A percentile compares a stretch with the other conserved stretches of the same genome.
Conservation (phyloP, 1,140 invertebrate species). For the Onthophagus taurus region DNA sequence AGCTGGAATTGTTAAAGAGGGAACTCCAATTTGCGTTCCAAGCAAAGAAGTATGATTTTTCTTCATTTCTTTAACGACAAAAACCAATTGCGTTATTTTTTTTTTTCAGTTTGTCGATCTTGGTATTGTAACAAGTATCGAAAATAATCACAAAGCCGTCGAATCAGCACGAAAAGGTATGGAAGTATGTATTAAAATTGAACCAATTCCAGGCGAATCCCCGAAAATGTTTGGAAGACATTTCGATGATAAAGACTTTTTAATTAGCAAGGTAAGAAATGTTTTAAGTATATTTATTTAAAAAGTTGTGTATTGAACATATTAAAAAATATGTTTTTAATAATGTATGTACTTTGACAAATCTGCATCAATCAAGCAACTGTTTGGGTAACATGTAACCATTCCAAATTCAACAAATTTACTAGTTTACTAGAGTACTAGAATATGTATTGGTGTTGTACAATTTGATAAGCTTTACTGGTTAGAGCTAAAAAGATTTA, state of each 20-base stretch:
- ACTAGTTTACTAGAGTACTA: no score
- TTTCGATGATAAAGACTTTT: slow-evolving; percentile 91
- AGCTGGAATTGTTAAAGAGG: slow-evolving; percentile 89
- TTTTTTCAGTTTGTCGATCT: slow-evolving; percentile 81
- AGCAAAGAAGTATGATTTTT: slow-evolving; percentile 70
- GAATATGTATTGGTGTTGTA: no score
- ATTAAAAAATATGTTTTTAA: slow-evolving; percentile 1
- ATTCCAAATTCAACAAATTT: no score
- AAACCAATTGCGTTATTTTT: slow-evolving; percentile 16
- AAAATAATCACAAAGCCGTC: slow-evolving; percentile 82
- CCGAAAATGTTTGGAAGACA: slow-evolving; percentile 98
- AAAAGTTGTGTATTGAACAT: slow-evolving; percentile 2
- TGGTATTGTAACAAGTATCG: slow-evolving; percentile 90
- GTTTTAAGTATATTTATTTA: no score
- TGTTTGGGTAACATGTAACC: no score
- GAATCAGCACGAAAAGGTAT: slow-evolving; percentile 90
- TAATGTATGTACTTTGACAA: neutral
- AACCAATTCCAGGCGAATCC: slow-evolving; percentile 88
- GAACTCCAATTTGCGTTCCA: slow-evolving; percentile 94
- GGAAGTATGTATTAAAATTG: slow-evolving; percentile 98
- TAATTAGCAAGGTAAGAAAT: slow-evolving; percentile 91
- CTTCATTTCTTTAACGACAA: neutral
- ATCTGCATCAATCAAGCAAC: no score
- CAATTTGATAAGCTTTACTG: no score
- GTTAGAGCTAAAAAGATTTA: no score